phyloP scores from a whole-genome alignment of 2,113 vertebrate species.

The Vicugna pacos region DNA sequence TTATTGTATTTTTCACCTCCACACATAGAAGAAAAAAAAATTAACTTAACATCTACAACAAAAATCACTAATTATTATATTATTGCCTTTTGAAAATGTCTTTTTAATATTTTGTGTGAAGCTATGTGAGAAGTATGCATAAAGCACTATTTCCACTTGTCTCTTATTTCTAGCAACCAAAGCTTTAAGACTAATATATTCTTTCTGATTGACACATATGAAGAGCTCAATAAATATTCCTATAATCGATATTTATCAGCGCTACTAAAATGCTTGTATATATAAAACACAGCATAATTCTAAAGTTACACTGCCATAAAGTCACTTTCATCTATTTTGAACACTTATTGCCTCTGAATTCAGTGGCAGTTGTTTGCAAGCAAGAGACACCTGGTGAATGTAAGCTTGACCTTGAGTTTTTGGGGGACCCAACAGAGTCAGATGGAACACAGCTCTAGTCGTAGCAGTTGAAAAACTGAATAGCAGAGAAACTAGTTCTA shows the following conservation, averaged over 20 bases:
- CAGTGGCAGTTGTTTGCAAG: background rate
- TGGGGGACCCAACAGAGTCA: background rate
- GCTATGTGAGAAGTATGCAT: background rate
- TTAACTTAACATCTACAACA: background rate
- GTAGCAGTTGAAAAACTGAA: background rate
- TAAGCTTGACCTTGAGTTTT: background rate
- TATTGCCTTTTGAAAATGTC: background rate
- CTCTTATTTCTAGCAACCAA: background rate
- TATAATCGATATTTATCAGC: background rate
- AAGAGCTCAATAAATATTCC: background rate
- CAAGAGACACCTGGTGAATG: no score
- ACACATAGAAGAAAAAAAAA: background rate
- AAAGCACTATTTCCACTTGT: background rate
- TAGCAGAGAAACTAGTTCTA: background rate
- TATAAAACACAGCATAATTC: background rate
- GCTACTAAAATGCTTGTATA: background rate
- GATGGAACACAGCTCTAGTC: background rate
- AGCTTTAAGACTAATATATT: background rate
- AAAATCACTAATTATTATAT: background rate
- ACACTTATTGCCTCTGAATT: background rate
- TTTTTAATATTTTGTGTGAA: background rate
- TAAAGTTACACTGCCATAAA: background rate
- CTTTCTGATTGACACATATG: background rate
- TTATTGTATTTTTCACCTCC: background rate
- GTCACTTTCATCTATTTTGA: background rate